Conservation (phyloP, 2,797 vertebrate species). For the Aeoliscus strigatus region DNA sequence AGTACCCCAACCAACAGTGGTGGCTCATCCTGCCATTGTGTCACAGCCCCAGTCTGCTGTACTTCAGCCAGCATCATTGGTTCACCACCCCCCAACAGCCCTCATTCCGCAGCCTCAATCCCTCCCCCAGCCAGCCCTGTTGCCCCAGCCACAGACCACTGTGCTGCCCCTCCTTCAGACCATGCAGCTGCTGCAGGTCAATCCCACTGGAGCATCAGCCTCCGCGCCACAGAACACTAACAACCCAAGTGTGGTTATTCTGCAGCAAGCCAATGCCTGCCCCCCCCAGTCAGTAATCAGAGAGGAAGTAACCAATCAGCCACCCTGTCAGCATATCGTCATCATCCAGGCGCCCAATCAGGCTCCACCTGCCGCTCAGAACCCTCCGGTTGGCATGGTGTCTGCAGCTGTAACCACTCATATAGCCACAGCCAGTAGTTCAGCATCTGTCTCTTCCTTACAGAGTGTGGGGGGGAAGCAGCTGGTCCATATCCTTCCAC, state of each 20-base stretch:
- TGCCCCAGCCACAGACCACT: slow-evolving; percentile 75
- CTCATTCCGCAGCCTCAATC: slow-evolving; percentile 71
- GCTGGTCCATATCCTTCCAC: slow-evolving; percentile 93
- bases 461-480: slow-evolving; percentile 92
- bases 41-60: slow-evolving; percentile 66
- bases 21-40: slow-evolving; percentile 57
- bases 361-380: slow-evolving; percentile 78
- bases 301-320: slow-evolving; percentile 83
- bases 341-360: slow-evolving; percentile 95
- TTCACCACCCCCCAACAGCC: slow-evolving; percentile 63
- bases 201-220: slow-evolving; percentile 72
- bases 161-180: slow-evolving; percentile 89
- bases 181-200: slow-evolving; percentile 96
- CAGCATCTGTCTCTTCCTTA: slow-evolving; percentile 71
- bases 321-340: slow-evolving; percentile 93
- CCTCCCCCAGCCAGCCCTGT: slow-evolving; percentile 53
- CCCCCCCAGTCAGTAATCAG: slow-evolving; percentile 80
- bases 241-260: slow-evolving; percentile 91
- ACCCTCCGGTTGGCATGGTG: slow-evolving; percentile 77
- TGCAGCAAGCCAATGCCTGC: slow-evolving; percentile 86
- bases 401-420: slow-evolving; percentile 71
- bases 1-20: slow-evolving; percentile 58
- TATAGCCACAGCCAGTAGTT: slow-evolving; percentile 66
- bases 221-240: slow-evolving; percentile 79
- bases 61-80: slow-evolving; percentile 58